Percentiles rank a stretch among this genome's conserved stretches.
These are phyloP conservation scores for Channa striata DNA, from an alignment of 2,797 vertebrate species.

Conservation along the genomic window DNA sequence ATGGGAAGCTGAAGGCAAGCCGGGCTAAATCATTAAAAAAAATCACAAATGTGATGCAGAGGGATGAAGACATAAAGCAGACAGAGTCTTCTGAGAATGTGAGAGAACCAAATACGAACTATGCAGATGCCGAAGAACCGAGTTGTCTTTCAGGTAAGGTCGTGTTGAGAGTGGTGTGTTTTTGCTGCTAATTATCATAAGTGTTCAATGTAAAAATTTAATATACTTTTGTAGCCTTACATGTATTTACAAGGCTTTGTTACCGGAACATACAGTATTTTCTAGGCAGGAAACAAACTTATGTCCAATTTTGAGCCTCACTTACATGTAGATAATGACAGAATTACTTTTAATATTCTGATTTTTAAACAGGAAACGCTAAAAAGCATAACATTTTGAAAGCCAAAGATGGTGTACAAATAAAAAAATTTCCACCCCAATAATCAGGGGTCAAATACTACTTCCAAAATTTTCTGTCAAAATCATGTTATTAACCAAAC, in stretches of 20 bases:
- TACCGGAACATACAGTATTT: neutral
- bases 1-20: slow-evolving; percentile 22
- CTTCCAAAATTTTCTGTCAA: too few species aligned
- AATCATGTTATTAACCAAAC: too few species aligned
- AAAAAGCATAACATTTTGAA: too few species aligned
- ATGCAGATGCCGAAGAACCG: neutral
- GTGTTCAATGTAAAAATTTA: neutral
- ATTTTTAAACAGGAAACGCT: too few species aligned
- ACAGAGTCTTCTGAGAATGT: neutral
- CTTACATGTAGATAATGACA: too few species aligned
- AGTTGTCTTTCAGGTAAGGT: slow-evolving; percentile 43
- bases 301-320: neutral
- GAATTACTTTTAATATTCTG: too few species aligned
- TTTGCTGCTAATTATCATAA: neutral
- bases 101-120: slow-evolving; percentile 7
- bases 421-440: too few species aligned
- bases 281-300: neutral
- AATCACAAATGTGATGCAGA: slow-evolving; percentile 12
- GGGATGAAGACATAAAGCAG: too few species aligned
- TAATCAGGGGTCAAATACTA: too few species aligned
- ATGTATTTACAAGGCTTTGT: neutral
- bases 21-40: slow-evolving; percentile 28
- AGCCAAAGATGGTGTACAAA: too few species aligned
- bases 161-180: neutral
- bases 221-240: too few species aligned